A percentile compares a stretch with the other conserved stretches of the same genome.
phyloP scores from a whole-genome alignment of 2,797 vertebrate genomes.

The Psittacula echo region DNA sequence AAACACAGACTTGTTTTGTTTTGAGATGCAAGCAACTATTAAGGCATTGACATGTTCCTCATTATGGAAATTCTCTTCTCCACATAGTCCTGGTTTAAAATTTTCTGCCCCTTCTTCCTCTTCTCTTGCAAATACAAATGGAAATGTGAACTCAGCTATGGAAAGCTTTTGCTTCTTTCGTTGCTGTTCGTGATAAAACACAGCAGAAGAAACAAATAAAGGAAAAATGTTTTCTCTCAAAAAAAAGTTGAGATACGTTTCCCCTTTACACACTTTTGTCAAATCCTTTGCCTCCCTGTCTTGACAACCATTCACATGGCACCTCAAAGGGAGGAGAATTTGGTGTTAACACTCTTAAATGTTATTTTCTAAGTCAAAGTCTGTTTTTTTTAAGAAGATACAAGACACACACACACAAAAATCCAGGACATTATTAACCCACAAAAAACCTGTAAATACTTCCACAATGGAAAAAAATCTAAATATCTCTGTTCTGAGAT shows the following conservation, averaged over 20 bases:
- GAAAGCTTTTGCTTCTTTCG: not conserved
- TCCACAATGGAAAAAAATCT: not conserved
- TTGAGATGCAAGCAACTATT: not conserved
- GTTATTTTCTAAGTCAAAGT: not conserved
- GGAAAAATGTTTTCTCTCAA: not conserved
- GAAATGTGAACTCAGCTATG: not conserved
- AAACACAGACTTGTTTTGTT: not conserved
- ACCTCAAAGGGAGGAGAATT: not conserved
- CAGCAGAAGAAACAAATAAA: not conserved
- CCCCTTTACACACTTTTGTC: not conserved
- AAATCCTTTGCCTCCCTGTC: not conserved
- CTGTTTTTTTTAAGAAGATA: not conserved
- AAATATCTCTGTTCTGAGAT: not conserved
- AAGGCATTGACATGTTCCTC: not conserved
- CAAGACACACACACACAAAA: not conserved
- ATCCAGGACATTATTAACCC: not conserved
- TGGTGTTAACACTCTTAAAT: not conserved
- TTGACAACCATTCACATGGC: not conserved
- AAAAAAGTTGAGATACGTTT: not conserved
- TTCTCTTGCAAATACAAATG: not conserved
- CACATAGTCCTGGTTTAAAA: not conserved
- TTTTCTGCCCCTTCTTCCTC: not conserved
- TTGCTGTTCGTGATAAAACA: not conserved
- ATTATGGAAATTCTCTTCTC: not conserved
- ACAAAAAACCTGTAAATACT: not conserved